Percentiles rank a stretch among this genome's conserved stretches.
phyloP scores from a whole-genome alignment of 2,888 invertebrate species.

The Rhingia rostrata region DNA sequence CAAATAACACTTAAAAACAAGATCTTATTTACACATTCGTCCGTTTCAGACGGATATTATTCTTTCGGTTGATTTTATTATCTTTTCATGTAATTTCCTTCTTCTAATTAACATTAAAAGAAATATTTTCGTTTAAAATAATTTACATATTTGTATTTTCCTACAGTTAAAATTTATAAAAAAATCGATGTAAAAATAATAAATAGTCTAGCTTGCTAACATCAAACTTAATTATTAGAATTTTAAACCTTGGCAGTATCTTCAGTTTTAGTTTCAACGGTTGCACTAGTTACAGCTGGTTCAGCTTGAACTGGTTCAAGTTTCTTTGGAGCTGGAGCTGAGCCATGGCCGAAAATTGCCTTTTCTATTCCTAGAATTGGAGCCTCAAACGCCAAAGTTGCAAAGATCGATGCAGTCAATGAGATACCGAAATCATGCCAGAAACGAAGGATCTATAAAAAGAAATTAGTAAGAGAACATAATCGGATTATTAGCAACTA shows the following conservation, averaged over 20 bases:
- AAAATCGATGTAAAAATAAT: conserved; percentile 46
- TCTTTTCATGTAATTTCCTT: neutral
- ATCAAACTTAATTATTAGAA: conserved; percentile 26
- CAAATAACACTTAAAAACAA: too few relatives aligned
- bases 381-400: conserved; percentile 83
- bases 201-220: conserved; percentile 41
- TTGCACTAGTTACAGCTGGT: conserved; percentile 14
- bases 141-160: conserved; percentile 4
- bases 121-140: neutral
- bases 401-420: conserved; percentile 81
- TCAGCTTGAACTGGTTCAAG: conserved; percentile 37
- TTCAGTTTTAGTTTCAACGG: conserved; percentile 31
- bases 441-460: conserved; percentile 81
- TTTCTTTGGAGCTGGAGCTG: conserved; percentile 75
- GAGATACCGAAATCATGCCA: conserved; percentile 83
- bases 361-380: conserved; percentile 83
- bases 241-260: conserved; percentile 33
- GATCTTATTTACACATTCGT: neutral
- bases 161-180: conserved; percentile 11
- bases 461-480: conserved; percentile 28
- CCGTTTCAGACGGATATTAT: neutral
- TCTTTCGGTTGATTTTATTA: neutral
- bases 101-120: neutral
- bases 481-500: neutral
- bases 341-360: conserved; percentile 78